Conservation (phyloP, 2,113 vertebrate species). For the Gobio gobio region DNA sequence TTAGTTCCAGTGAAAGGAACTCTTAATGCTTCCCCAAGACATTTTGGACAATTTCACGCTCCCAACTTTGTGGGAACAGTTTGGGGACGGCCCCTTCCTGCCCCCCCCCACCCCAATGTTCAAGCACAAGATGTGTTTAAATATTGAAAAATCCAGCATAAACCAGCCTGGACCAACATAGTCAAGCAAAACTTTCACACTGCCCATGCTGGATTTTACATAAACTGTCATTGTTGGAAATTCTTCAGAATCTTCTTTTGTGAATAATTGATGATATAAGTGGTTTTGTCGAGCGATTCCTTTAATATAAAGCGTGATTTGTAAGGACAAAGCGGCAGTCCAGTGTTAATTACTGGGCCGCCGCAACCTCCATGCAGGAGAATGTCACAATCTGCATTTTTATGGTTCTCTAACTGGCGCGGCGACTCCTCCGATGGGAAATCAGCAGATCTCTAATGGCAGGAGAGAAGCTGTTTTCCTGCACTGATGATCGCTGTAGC, state of each 20-base stretch:
- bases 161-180: too few species aligned
- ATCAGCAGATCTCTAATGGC: slow-evolving; percentile 48
- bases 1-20: too few species aligned
- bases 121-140: neutral
- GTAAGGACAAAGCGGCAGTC: neutral
- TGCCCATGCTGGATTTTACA: too few species aligned
- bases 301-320: neutral
- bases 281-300: neutral
- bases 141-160: too few species aligned
- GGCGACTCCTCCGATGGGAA: slow-evolving; percentile 39
- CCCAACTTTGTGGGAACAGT: too few species aligned
- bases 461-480: slow-evolving; percentile 3
- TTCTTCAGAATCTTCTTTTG: neutral
- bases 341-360: slow-evolving; percentile 47
- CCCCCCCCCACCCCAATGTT: too few species aligned
- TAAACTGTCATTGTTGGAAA: neutral
- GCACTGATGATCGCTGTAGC: slow-evolving; percentile 40
- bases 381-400: slow-evolving; percentile 64
- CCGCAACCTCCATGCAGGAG: neutral
- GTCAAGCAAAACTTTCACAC: too few species aligned
- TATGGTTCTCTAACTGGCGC: slow-evolving; percentile 46
- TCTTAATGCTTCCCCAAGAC: too few species aligned
- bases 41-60: too few species aligned
- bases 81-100: too few species aligned
- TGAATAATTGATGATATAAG: neutral